phyloP scores from a whole-genome alignment of 2,888 invertebrate genomes.

The Acanthopleura granulata region DNA sequence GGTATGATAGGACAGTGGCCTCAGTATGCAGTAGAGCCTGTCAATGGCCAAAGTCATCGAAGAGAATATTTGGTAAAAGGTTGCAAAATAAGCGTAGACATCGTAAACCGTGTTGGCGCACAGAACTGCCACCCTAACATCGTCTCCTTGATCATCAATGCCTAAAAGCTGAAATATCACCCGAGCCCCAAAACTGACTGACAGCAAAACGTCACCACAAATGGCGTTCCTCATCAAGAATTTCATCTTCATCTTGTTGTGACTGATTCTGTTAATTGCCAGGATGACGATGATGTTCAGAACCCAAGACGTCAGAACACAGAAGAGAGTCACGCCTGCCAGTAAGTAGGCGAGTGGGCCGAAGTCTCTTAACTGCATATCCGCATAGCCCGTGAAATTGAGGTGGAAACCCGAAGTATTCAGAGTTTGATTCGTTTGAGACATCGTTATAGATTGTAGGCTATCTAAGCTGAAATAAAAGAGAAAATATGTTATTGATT shows the following conservation, averaged over 20 bases:
- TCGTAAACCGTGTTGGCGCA: neutral
- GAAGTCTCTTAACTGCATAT: too few relatives aligned
- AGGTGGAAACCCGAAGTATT: too few relatives aligned
- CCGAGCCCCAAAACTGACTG: neutral
- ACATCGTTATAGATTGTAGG: too few relatives aligned
- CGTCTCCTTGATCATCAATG: neutral
- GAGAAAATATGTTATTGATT: too few relatives aligned
- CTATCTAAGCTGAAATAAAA: too few relatives aligned
- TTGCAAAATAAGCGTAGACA: slow-evolving; percentile 2
- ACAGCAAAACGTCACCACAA: neutral
- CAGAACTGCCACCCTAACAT: neutral
- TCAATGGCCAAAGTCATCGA: slow-evolving; percentile 8
- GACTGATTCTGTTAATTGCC: neutral
- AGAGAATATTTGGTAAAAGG: slow-evolving; percentile 8
- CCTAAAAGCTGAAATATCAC: neutral
- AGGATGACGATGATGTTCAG: neutral
- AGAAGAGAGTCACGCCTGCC: too few relatives aligned
- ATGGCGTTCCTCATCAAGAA: neutral
- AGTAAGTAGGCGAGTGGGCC: too few relatives aligned
- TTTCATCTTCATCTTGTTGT: neutral
- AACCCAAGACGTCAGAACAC: neutral
- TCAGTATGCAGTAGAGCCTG: neutral
- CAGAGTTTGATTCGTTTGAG: too few relatives aligned
- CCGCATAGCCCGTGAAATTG: too few relatives aligned
- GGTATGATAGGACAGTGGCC: neutral